These are phyloP conservation scores for Drosophila varians DNA, from an alignment of 1,140 invertebrate genomes.

Conservation along the genomic window DNA sequence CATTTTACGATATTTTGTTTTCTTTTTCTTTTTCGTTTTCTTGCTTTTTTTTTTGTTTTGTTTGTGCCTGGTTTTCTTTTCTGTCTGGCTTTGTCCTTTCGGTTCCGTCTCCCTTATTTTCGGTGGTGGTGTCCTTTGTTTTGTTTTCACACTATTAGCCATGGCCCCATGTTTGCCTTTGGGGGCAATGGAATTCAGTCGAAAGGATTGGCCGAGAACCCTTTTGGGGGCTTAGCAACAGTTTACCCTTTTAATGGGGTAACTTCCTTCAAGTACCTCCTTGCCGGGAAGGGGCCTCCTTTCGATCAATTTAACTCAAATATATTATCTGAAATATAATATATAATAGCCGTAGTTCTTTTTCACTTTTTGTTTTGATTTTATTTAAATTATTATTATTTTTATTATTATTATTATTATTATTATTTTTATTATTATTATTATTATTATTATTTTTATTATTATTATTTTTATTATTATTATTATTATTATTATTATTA, in stretches of 20 bases:
- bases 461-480: too few species aligned
- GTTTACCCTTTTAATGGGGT: constrained; percentile 17
- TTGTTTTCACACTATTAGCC: constrained; percentile 68
- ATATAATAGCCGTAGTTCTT: too few species aligned
- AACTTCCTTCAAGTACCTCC: constrained; percentile 6
- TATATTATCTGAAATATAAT: not conserved
- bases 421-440: too few species aligned
- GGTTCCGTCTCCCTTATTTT: not conserved
- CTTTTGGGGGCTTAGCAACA: constrained; percentile 41
- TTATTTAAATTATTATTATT: too few species aligned
- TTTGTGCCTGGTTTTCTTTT: not conserved
- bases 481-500: too few species aligned
- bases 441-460: too few species aligned
- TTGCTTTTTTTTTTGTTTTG: not conserved
- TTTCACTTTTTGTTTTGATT: too few species aligned
- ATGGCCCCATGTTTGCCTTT: constrained; percentile 53
- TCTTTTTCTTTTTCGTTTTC: not conserved
- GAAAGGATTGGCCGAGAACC: constrained; percentile 54
- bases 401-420: too few species aligned
- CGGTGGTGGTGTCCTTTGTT: constrained; percentile 24
- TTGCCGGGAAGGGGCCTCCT: too few species aligned
- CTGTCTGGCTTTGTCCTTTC: not conserved
- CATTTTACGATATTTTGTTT: constrained; percentile 56
- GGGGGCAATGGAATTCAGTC: constrained; percentile 52
- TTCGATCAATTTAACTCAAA: not conserved